Percentiles rank a stretch among this genome's conserved stretches.
Conservation (phyloP, 1,140 invertebrate species). For the Euschistus heros region DNA sequence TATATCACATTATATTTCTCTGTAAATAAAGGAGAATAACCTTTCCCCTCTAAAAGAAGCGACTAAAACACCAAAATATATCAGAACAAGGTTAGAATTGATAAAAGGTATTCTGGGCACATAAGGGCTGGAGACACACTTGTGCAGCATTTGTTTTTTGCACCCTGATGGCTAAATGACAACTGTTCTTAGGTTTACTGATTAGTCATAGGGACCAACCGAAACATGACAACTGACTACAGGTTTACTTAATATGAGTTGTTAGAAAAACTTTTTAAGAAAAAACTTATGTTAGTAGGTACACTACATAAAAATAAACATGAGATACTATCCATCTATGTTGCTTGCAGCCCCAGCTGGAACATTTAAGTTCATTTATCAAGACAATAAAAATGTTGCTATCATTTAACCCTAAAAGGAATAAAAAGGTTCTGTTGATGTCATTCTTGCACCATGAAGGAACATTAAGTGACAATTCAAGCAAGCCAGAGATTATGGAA, state of each 20-base stretch:
- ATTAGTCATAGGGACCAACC: neutral
- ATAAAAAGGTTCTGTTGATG: neutral
- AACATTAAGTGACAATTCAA: neutral
- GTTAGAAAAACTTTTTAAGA: neutral
- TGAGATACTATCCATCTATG: slow-evolving; percentile 32
- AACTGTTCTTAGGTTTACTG: no score
- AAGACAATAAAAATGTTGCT: neutral
- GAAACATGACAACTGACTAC: neutral
- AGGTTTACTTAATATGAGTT: neutral
- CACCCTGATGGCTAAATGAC: no score
- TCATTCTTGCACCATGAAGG: neutral
- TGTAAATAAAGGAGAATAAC: no score
- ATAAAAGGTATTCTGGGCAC: no score
- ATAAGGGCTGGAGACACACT: no score
- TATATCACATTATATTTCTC: no score
- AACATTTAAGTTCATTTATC: slow-evolving; percentile 32
- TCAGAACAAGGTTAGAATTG: no score
- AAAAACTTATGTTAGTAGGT: slow-evolving; percentile 22
- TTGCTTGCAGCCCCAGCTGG: neutral
- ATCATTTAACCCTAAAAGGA: neutral
- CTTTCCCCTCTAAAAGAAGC: no score
- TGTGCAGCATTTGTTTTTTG: no score
- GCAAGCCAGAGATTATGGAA: neutral
- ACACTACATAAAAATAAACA: slow-evolving; percentile 39
- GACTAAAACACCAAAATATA: no score